A percentile compares a stretch with the other conserved stretches of the same genome.
Evolutionary conservation across 2,888 invertebrate species (phyloP).

Genomic region (Sicus ferrugineus): DNA sequence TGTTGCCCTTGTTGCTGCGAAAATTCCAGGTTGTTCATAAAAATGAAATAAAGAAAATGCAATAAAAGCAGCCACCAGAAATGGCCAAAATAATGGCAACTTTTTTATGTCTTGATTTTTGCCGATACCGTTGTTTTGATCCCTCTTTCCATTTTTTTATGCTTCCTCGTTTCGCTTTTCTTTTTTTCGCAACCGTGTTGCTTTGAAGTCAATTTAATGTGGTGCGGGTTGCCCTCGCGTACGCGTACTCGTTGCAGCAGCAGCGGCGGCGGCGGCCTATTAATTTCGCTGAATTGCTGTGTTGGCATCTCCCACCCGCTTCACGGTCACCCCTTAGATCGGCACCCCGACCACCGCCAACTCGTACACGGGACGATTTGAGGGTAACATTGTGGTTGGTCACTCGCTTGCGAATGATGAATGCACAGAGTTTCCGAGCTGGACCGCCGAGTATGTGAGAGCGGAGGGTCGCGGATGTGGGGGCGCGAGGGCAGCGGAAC

Average conservation of each 20-base stretch:
- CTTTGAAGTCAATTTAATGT: neutral
- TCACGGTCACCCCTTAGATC: too few species aligned
- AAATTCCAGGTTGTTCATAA: slow-evolving; percentile 32
- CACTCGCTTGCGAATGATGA: slow-evolving; percentile 9
- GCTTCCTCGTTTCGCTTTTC: neutral
- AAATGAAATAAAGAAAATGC: slow-evolving; percentile 21
- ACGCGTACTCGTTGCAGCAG: neutral
- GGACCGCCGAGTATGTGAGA: neutral
- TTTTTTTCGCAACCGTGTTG: neutral
- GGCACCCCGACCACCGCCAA: neutral
- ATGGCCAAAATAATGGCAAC: slow-evolving; percentile 15
- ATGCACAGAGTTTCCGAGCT: neutral
- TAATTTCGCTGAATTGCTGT: slow-evolving; percentile 18
- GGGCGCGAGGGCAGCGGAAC: neutral
- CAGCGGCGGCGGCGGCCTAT: slow-evolving; percentile 12
- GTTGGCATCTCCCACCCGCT: neutral
- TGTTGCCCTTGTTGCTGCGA: slow-evolving; percentile 28
- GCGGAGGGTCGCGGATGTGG: neutral
- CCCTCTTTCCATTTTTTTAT: neutral
- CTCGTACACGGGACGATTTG: neutral
- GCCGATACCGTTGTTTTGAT: neutral
- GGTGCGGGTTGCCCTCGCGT: neutral
- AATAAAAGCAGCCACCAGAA: slow-evolving; percentile 28
- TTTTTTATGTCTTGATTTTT: slow-evolving; percentile 24
- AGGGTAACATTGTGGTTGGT: slow-evolving; percentile 5